These are phyloP conservation scores for Mormyrus proboscirostris DNA, from an alignment of 2,797 vertebrate species.

Conservation along the genomic window DNA sequence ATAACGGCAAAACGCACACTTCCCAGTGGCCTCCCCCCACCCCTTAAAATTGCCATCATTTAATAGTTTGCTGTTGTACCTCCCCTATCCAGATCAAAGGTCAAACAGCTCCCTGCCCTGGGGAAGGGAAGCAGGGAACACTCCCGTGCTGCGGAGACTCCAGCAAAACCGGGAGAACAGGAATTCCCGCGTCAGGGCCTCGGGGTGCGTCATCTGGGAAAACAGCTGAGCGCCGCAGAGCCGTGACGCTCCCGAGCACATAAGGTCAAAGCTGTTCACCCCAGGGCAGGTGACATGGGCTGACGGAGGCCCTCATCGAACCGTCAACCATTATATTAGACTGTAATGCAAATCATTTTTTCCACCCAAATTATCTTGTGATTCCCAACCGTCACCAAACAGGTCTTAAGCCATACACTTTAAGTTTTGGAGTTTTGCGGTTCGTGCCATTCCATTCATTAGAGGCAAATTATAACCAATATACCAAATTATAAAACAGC, in stretches of 20 bases:
- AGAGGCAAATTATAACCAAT: too few species aligned
- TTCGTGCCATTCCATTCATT: not conserved
- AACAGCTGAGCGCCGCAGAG: constrained; percentile 27
- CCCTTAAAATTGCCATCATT: not conserved
- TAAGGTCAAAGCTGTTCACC: not conserved
- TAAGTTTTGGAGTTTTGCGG: not conserved
- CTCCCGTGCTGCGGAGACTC: constrained; percentile 60
- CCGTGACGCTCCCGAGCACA: too few species aligned
- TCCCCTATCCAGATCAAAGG: constrained; percentile 18
- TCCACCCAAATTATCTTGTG: not conserved
- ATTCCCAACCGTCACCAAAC: not conserved
- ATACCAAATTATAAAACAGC: too few species aligned
- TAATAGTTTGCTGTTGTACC: not conserved
- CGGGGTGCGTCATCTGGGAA: constrained; percentile 43
- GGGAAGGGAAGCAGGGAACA: constrained; percentile 34
- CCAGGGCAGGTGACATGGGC: not conserved
- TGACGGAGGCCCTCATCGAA: not conserved
- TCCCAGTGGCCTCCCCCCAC: not conserved
- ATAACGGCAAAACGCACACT: not conserved
- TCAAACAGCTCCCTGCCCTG: constrained; percentile 35
- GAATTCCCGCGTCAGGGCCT: constrained; percentile 56
- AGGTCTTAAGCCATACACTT: not conserved
- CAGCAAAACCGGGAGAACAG: constrained; percentile 62
- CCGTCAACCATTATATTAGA: not conserved
- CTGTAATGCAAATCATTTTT: not conserved